Base-by-base conservation (phyloP, 1,140 invertebrate genomes). In the Nebria ingens region DNA sequence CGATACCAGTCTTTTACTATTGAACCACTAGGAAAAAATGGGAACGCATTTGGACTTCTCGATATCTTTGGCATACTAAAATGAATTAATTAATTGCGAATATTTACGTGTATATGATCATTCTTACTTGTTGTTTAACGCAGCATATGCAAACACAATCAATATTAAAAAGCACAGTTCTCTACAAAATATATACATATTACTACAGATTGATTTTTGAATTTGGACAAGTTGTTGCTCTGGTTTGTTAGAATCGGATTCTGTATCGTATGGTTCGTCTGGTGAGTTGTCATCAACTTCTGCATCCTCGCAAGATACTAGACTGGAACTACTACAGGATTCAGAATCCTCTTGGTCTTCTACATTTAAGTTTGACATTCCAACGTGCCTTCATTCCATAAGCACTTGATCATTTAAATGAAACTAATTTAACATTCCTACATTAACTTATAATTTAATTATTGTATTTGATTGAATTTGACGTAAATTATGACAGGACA, bases 1-100 rank as follows among this genome's bases (percentile, higher is more conserved):
- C 75, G 74, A 62, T 86, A 87, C 74, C 81, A 89, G 70, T 90
- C 87, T 29, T 76, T 74, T 2, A 90, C 77, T 23, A 81, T 53
- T 2, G 84, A 84, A 54, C 74, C 76, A 56, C 75, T 69, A 58
- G 76, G 72, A 61, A 90, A 88, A 65, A 90, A 88, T 53, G 80
- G 84, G 60, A 74, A 73, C 20, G 85, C 78, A 40, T 76, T 63
- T 42, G 86, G 81, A 57, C 78, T 76, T 64, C 79, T 83, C 2
- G 81, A 79, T 52, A 84, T 71, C 71, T 80, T 87, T 51, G 82
- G 76, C 52, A 82, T 75, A 42, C 84, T 87, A 64, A 59, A 79
- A 82, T 54, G 59, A 4, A 12, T 4, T 51, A 42, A 45, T 55
- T 23, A 59, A 21, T 61, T 55, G 62, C 59, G 61, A 55, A 25